Evolutionary conservation across 2,888 invertebrate genomes (phyloP).

Genomic region (Melitaea athalia): DNA sequence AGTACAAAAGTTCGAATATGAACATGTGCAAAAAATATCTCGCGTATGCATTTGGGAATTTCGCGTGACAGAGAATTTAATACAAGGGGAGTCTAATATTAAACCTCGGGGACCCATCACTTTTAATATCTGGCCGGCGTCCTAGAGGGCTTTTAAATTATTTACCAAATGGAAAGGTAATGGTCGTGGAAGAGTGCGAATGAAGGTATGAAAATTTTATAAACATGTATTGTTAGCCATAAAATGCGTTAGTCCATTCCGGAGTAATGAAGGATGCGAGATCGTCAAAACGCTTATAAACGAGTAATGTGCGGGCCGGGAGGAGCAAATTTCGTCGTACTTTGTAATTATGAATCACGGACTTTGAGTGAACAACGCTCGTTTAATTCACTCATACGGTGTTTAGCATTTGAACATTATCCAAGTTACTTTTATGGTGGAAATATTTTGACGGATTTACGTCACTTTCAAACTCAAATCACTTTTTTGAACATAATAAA

Average conservation of each 20-base stretch:
- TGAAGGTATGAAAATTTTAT: conserved; percentile 81
- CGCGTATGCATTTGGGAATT: conserved; percentile 81
- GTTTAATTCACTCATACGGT: conserved; percentile 39
- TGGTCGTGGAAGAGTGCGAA: conserved; percentile 78
- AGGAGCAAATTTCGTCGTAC: conserved; percentile 63
- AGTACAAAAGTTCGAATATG: conserved; percentile 75
- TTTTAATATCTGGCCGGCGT: conserved; percentile 80
- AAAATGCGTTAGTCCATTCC: conserved; percentile 63
- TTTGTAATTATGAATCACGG: conserved; percentile 60
- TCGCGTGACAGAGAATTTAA: conserved; percentile 82
- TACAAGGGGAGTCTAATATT: conserved; percentile 82
- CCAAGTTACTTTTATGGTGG: conserved; percentile 12
- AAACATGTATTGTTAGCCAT: conserved; percentile 71
- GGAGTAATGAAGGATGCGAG: conserved; percentile 65
- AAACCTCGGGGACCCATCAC: conserved; percentile 82
- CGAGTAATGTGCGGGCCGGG: conserved; percentile 49
- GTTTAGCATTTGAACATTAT: conserved; percentile 35
- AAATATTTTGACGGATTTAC: conserved; percentile 9
- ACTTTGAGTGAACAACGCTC: conserved; percentile 36
- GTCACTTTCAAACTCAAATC: neutral
- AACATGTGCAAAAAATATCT: conserved; percentile 83
- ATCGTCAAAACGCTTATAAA: conserved; percentile 48
- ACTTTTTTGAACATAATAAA: neutral
- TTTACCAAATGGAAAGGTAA: conserved; percentile 82
- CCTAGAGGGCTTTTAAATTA: conserved; percentile 81